Evolutionary conservation across 2,797 vertebrate genomes (phyloP).

Genomic region (Allobates femoralis): DNA sequence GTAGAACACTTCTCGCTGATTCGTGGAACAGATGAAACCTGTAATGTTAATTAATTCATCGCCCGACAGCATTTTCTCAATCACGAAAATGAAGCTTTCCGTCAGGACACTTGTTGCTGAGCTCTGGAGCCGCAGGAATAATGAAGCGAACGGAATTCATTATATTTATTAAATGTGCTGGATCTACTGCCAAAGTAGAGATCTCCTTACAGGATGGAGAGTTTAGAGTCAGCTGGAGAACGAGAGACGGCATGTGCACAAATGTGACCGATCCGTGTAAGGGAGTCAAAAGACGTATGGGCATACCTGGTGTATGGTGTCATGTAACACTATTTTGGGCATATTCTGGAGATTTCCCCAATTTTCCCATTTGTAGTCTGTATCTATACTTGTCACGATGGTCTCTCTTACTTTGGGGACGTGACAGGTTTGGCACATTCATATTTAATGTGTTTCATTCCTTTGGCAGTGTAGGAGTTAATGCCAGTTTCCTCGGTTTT

Average conservation of each 20-base stretch:
- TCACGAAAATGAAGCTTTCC: constrained; percentile 54
- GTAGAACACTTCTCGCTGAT: constrained; percentile 66
- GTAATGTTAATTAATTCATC: constrained; percentile 68
- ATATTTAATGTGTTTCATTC: too few relatives aligned
- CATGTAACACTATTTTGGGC: too few relatives aligned
- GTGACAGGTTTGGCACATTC: too few relatives aligned
- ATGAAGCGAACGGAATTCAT: constrained; percentile 23
- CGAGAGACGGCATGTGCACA: neutral
- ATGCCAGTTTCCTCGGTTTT: too few relatives aligned
- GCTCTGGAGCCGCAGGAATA: constrained; percentile 39
- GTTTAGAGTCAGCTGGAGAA: neutral
- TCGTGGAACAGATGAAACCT: constrained; percentile 62
- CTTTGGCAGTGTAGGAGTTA: too few relatives aligned
- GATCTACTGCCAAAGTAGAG: neutral
- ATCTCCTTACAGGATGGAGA: neutral
- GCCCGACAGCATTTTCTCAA: constrained; percentile 51
- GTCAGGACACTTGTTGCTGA: constrained; percentile 49
- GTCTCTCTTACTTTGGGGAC: too few relatives aligned
- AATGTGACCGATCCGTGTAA: neutral
- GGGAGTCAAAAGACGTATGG: neutral
- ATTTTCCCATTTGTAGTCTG: too few relatives aligned
- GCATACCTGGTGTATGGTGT: neutral
- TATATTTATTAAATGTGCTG: constrained; percentile 24
- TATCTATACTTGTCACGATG: too few relatives aligned
- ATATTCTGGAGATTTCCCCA: too few relatives aligned